Evolutionary conservation across 1,140 invertebrate species (phyloP), one percentile per base, ranked within the genome.

Genomic region (Coptotermes formosanus): DNA sequence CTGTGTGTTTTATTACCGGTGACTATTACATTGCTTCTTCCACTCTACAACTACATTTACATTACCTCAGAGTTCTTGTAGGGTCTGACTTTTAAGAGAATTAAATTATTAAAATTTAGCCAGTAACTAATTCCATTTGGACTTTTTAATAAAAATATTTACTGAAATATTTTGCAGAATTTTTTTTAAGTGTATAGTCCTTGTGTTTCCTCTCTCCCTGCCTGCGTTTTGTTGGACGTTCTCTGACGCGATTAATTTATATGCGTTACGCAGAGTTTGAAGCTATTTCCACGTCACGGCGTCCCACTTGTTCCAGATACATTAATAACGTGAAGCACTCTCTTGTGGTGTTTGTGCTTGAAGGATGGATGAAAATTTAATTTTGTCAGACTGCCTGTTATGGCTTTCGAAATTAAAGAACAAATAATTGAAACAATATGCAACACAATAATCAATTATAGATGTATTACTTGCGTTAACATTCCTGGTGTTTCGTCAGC

Each of bases 211-310:
- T 64, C 59, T 12, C 19, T 64, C 25, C 0, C 25, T 75, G n/a
- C 7, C n/a, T 30, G 6, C n/a, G 9, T 30, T 30, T 30, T 30
- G 25, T 64, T 30, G 8, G 14, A 11, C 14, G 1, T 25, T 75
- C n/a, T 75, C n/a, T 30, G 30, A 75, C n/a, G 64, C 64, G 30
- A 75, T 75, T 75, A 75, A 75, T 75, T 75, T 75, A 16, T 75
- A 25, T 75, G n/a, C 64, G 64, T 75, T 7, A 16, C 14, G 64
- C n/a, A 75, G 59, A 23, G 25, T 75, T 30, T 75, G 64, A 75
- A 30, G 64, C n/a, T 14, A 8, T 12, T n/a, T 25, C n/a, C 25
- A 11, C 64, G 2, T 30, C 64, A 8, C 64, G n/a, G 7, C 64
- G 14, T 75, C 14, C 9, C 25, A 30, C 64, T 75, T 75, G 25